These are phyloP conservation scores for Phengaris arion DNA, from an alignment of 2,888 invertebrate species.

Conservation along the genomic window DNA sequence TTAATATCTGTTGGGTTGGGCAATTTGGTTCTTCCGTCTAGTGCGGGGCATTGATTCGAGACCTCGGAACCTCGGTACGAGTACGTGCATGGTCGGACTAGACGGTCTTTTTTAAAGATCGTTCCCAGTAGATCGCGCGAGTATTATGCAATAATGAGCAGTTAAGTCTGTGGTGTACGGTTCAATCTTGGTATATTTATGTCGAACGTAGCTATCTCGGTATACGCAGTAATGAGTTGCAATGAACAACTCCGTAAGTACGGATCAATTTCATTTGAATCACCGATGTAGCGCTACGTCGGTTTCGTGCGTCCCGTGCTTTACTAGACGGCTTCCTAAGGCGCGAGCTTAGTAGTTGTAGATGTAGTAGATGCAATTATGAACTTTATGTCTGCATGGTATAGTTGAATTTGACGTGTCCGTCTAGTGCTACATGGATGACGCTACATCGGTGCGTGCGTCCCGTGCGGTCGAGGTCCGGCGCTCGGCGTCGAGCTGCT, in stretches of 20 bases:
- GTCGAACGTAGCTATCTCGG: too few species aligned
- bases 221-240: background rate
- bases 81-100: slow-evolving; percentile 27
- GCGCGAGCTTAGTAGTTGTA: background rate
- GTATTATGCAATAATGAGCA: background rate
- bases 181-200: too few species aligned
- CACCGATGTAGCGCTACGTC: slow-evolving; percentile 16
- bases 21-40: background rate
- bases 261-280: background rate
- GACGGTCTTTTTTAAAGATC: slow-evolving; percentile 18
- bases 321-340: slow-evolving; percentile 31
- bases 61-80: background rate
- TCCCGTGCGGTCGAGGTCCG: slow-evolving; percentile 30
- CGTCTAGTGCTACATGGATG: slow-evolving; percentile 5
- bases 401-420: background rate
- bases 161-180: background rate
- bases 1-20: background rate
- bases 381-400: background rate
- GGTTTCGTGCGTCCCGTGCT: background rate
- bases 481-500: slow-evolving; percentile 35
- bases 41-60: slow-evolving; percentile 6
- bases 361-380: background rate
- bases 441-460: slow-evolving; percentile 31
- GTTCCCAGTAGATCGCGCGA: background rate
- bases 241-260: background rate